phyloP scores from a whole-genome alignment of 2,888 invertebrate species.

The Scelioninae gen. 2 region DNA sequence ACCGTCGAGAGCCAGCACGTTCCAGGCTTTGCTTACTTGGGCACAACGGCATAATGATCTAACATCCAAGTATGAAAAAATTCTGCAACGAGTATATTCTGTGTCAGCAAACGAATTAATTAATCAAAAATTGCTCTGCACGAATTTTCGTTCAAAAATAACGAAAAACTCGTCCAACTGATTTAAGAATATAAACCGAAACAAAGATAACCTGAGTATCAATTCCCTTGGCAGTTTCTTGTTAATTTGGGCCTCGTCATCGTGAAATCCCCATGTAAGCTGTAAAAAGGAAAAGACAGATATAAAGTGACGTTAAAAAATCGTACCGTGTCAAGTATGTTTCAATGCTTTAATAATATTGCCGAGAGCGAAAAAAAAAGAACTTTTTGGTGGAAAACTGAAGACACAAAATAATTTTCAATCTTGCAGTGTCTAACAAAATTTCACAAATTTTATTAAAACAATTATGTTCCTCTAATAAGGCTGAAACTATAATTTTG shows the following conservation, averaged over 20 bases:
- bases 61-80: conserved; percentile 96
- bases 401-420: no score
- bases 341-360: conserved; percentile 50
- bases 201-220: conserved; percentile 86
- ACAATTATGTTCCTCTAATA: no score
- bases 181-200: no score
- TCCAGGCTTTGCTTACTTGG: conserved; percentile 94
- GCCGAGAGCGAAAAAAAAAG: conserved; percentile 31
- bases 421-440: no score
- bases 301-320: neutral
- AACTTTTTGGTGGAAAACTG: no score
- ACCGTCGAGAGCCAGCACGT: conserved; percentile 97
- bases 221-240: conserved; percentile 97
- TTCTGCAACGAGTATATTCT: conserved; percentile 76
- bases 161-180: no score
- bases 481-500: no score
- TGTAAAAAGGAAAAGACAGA: conserved; percentile 74
- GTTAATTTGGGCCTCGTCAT: conserved; percentile 93
- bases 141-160: no score
- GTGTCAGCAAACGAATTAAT: neutral
- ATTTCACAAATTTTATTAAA: no score
- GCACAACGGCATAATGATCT: conserved; percentile 97
- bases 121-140: neutral
- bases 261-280: conserved; percentile 84
- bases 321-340: conserved; percentile 7